Conservation (phyloP, 2,113 vertebrate genomes). For the Mobula hypostoma region DNA sequence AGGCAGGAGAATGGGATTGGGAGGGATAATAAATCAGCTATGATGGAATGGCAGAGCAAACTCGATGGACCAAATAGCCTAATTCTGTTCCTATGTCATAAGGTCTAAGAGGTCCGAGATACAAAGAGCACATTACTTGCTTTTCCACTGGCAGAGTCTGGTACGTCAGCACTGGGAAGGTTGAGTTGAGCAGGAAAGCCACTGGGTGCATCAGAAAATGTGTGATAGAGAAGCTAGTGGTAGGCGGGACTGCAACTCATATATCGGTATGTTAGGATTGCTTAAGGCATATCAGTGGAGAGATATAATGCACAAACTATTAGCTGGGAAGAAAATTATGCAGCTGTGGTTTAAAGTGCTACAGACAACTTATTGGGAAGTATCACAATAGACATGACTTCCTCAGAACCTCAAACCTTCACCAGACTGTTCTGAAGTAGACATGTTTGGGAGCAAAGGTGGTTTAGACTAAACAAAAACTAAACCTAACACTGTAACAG, state of each 20-base stretch:
- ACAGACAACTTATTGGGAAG: background rate
- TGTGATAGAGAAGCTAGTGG: too few species aligned
- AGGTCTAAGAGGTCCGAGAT: too few species aligned
- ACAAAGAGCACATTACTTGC: too few species aligned
- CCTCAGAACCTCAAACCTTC: background rate
- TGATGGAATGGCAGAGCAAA: too few species aligned
- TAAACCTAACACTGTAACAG: background rate
- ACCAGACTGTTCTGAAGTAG: background rate
- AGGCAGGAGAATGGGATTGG: too few species aligned
- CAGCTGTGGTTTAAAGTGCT: background rate
- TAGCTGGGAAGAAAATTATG: background rate
- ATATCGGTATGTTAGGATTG: background rate
- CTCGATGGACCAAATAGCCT: too few species aligned
- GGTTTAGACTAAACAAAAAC: background rate
- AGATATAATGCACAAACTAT: background rate
- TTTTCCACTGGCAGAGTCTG: too few species aligned
- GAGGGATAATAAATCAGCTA: too few species aligned
- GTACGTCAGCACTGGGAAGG: too few species aligned
- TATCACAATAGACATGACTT: background rate
- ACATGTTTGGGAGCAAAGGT: background rate
- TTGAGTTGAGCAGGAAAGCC: too few species aligned
- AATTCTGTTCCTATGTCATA: too few species aligned
- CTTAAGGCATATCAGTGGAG: background rate
- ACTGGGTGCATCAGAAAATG: too few species aligned
- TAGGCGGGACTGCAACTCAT: background rate